Evolutionary conservation across 2,888 invertebrate genomes (phyloP), one percentile per base, ranked within the genome.

Genomic region (Drosophila mettleri): DNA sequence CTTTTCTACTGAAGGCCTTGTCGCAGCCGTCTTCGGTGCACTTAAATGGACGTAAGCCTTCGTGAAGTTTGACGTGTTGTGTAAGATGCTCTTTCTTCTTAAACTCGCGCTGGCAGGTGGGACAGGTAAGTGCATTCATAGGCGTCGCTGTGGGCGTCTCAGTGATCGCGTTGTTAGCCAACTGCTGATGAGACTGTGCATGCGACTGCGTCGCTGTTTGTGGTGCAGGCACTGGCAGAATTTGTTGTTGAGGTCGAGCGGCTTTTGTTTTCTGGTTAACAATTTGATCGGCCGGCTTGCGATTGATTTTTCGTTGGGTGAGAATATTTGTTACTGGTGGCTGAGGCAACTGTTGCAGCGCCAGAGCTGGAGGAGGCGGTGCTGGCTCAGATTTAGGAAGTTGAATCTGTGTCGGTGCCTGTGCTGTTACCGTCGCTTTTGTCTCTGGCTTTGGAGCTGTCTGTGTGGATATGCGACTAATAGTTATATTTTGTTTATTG

Each of bases 61-160:
- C 94, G 79, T 95, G 95, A 2, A 95, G 90, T 84, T 95, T 95
- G 2, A 94, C 92, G 80, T 95, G 95, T 74, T 95, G 95, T 64
- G 94, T 94, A 0, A 95, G 91, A 85, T 95, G 95, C 83, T 95
- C 95, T 86, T 95, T 94, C 74, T 95, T 93, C 85, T 95, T 95
- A 81, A 95, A 95, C 1, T 93, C 93, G 73, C 95, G 94, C 7
- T 93, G 93, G 86, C 95, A 95, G 16, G 95, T 82, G 86, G 90
- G 90, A 81, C 78, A 73, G 63, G 63, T 71, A 1, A 80, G 57
- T 12, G 33, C 22, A n/a, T 38, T 64, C 1, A 53, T n/a, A 27
- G 46, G n/a, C 36, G 73, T 46, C 14, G 57, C 27, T 8, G 57
- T 9, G 1, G 55, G 18, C 10, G 74, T 18, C 12, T 75, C 83